Conservation (phyloP, 2,797 vertebrate species). For the Scleropages formosus region DNA sequence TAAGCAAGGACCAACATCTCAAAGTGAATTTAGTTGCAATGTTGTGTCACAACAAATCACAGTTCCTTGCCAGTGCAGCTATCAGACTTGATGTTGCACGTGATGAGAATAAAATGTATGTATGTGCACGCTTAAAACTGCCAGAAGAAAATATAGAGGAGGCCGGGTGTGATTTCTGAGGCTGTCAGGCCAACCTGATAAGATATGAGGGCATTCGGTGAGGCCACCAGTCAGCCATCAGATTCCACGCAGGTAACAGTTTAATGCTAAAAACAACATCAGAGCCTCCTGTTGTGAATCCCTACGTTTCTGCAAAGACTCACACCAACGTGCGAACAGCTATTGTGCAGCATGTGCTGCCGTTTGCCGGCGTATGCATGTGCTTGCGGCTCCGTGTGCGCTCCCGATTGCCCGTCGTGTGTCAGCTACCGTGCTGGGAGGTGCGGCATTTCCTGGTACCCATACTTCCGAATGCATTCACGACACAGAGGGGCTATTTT, state of each 20-base stretch:
- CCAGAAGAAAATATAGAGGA: slow-evolving; percentile 32
- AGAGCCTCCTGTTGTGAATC: slow-evolving; percentile 66
- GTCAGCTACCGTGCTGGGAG: slow-evolving; percentile 55
- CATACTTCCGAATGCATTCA: slow-evolving; percentile 55
- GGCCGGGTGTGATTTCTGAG: slow-evolving; percentile 17
- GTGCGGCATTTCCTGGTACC: slow-evolving; percentile 60
- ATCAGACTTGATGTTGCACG: slow-evolving; percentile 43
- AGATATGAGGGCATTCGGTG: slow-evolving; percentile 42
- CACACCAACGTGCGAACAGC: slow-evolving; percentile 65
- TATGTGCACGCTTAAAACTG: slow-evolving; percentile 45
- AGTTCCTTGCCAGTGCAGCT: slow-evolving; percentile 50
- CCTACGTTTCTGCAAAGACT: slow-evolving; percentile 61
- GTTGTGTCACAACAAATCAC: slow-evolving; percentile 61
- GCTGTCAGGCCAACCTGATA: slow-evolving; percentile 30
- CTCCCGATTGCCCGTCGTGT: slow-evolving; percentile 53
- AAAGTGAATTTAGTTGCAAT: slow-evolving; percentile 50
- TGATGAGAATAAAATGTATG: slow-evolving; percentile 42
- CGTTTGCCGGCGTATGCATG: slow-evolving; percentile 18
- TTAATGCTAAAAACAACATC: slow-evolving; percentile 69
- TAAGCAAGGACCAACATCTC: too few relatives aligned
- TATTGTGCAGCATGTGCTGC: slow-evolving; percentile 44
- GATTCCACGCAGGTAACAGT: slow-evolving; percentile 73
- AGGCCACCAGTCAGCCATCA: slow-evolving; percentile 57
- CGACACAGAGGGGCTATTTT: slow-evolving; percentile 73
- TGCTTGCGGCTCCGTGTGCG: slow-evolving; percentile 33